Conservation (phyloP, 2,888 invertebrate species). For the Parnassius orleans region DNA sequence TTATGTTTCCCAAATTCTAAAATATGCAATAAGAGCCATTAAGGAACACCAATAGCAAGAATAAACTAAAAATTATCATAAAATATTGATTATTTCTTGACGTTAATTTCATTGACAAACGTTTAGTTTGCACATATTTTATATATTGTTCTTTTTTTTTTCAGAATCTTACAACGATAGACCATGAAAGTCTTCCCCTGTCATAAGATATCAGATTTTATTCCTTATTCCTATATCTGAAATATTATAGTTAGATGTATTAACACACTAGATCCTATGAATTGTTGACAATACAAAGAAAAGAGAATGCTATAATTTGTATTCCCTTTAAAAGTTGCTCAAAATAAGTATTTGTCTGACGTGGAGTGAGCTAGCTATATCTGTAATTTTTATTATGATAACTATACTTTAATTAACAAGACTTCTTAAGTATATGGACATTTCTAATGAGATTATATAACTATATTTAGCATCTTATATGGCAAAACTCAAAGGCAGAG, state of each 20-base stretch:
- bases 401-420: background rate
- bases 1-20: no score
- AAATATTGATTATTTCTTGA: no score
- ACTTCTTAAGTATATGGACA: background rate
- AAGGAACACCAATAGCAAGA: no score
- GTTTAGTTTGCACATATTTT: background rate
- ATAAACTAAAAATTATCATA: no score
- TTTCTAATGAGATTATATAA: slow-evolving; percentile 3
- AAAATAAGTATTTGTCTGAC: slow-evolving; percentile 45
- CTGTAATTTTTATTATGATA: background rate
- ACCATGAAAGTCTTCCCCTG: slow-evolving; percentile 78
- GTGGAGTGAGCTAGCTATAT: slow-evolving; percentile 13
- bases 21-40: no score
- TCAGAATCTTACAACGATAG: slow-evolving; percentile 69
- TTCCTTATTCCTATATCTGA: slow-evolving; percentile 73
- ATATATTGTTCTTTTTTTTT: slow-evolving; percentile 38
- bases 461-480: no score
- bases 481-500: background rate
- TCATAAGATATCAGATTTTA: slow-evolving; percentile 74
- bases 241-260: slow-evolving; percentile 72
- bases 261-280: slow-evolving; percentile 63
- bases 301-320: slow-evolving; percentile 60
- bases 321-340: slow-evolving; percentile 72
- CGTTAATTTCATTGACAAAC: no score
- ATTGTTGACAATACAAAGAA: slow-evolving; percentile 76